Evolutionary conservation across 2,888 invertebrate species (phyloP).

Genomic region (Lochmaea crataegi): DNA sequence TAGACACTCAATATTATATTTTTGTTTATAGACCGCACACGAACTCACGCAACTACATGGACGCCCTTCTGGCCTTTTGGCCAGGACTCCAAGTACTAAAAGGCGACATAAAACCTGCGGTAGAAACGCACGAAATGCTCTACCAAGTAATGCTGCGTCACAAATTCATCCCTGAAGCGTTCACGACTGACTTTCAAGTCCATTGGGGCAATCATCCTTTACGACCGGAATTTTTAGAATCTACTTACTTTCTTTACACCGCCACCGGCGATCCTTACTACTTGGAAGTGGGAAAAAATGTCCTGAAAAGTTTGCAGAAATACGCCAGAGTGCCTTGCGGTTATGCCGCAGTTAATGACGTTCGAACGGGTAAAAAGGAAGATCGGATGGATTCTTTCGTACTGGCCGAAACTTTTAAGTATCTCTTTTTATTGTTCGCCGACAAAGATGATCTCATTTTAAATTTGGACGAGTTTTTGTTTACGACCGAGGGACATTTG

Average conservation of each 20-base stretch:
- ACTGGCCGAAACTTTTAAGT: slow-evolving; percentile 97
- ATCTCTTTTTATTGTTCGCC: slow-evolving; percentile 92
- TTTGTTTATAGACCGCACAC: slow-evolving; percentile 78
- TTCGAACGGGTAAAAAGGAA: slow-evolving; percentile 80
- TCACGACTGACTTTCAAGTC: slow-evolving; percentile 95
- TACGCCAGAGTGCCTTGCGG: slow-evolving; percentile 96
- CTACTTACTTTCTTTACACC: slow-evolving; percentile 95
- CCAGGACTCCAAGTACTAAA: slow-evolving; percentile 86
- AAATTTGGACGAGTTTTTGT: slow-evolving; percentile 86
- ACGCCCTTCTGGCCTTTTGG: slow-evolving; percentile 97
- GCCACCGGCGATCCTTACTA: slow-evolving; percentile 98
- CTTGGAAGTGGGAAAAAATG: slow-evolving; percentile 89
- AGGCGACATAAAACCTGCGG: slow-evolving; percentile 95
- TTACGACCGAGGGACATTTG: slow-evolving; percentile 96
- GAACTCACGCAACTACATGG: slow-evolving; percentile 96
- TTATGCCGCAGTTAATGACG: slow-evolving; percentile 82
- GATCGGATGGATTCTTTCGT: slow-evolving; percentile 99
- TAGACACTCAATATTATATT: neutral
- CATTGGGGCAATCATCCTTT: slow-evolving; percentile 99
- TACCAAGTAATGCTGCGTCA: slow-evolving; percentile 98
- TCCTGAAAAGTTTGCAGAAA: slow-evolving; percentile 88
- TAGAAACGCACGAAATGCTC: slow-evolving; percentile 99
- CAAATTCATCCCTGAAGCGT: slow-evolving; percentile 98
- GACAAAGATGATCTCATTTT: slow-evolving; percentile 86
- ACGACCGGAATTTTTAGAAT: slow-evolving; percentile 97